Evolutionary conservation across 1,140 invertebrate species (phyloP).

Genomic region (Zaprionus davidi): DNA sequence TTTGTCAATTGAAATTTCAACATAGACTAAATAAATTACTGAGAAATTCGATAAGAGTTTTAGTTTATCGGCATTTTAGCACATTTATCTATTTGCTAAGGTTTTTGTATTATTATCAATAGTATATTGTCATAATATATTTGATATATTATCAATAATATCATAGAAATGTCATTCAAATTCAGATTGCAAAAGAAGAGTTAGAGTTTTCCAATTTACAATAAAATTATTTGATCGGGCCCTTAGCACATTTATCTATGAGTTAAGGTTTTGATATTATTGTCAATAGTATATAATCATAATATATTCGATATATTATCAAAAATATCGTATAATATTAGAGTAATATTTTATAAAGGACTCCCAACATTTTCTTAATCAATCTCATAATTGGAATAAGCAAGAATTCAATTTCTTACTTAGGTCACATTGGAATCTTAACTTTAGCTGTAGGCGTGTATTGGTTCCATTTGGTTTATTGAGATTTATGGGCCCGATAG

Average conservation of each 20-base stretch:
- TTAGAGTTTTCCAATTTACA: neutral
- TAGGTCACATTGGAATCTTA: slow-evolving; percentile 34
- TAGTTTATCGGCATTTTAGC: no score
- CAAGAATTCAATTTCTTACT: neutral
- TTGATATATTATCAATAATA: no score
- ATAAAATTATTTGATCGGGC: neutral
- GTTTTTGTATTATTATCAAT: no score
- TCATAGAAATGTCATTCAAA: neutral
- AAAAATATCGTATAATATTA: neutral
- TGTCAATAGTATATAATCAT: neutral
- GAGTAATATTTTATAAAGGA: neutral
- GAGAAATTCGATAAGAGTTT: no score
- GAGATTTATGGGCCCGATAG: slow-evolving; percentile 57
- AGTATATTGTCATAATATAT: no score
- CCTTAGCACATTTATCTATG: neutral
- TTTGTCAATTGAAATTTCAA: neutral
- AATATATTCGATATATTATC: neutral
- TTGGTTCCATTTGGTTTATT: slow-evolving; percentile 47
- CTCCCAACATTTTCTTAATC: no score
- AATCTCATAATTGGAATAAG: neutral
- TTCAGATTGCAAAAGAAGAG: neutral
- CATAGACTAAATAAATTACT: no score
- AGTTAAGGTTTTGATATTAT: neutral
- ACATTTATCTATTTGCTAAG: no score
- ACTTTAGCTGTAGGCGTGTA: neutral